Percentiles rank a stretch among this genome's conserved stretches.
Conservation (phyloP, 2,888 invertebrate species). For the Clivina fossor region DNA sequence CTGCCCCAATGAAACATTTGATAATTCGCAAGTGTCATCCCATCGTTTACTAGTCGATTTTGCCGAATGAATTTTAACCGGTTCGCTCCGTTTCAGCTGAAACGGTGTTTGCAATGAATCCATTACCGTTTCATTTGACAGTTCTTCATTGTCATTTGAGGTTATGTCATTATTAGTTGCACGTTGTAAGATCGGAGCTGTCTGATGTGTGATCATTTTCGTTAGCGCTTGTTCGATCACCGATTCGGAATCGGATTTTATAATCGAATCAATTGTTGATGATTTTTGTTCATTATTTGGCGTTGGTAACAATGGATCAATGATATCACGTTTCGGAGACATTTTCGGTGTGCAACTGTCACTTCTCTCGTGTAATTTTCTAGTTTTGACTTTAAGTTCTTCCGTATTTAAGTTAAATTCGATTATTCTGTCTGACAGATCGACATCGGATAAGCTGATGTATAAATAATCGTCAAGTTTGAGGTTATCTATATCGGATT, state of each 20-base stretch:
- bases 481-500: constrained; percentile 40
- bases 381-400: constrained; percentile 10
- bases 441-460: constrained; percentile 42
- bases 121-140: constrained; percentile 42
- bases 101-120: constrained; percentile 44
- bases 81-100: constrained; percentile 45
- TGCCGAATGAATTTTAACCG: constrained; percentile 56
- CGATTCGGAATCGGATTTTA: constrained; percentile 15
- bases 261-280: constrained; percentile 7
- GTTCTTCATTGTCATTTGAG: constrained; percentile 18
- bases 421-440: constrained; percentile 27
- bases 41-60: constrained; percentile 56
- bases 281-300: not conserved
- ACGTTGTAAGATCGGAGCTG: constrained; percentile 46
- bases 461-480: constrained; percentile 44
- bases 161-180: too few relatives aligned
- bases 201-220: constrained; percentile 43
- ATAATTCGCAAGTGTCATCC: constrained; percentile 62
- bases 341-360: constrained; percentile 23
- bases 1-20: constrained; percentile 63
- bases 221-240: constrained; percentile 46
- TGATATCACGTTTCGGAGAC: constrained; percentile 23
- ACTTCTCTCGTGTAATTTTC: constrained; percentile 8
- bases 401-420: not conserved
- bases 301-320: not conserved